phyloP scores from a whole-genome alignment of 2,797 vertebrate species.

The Enteromius afrohamiltoni region DNA sequence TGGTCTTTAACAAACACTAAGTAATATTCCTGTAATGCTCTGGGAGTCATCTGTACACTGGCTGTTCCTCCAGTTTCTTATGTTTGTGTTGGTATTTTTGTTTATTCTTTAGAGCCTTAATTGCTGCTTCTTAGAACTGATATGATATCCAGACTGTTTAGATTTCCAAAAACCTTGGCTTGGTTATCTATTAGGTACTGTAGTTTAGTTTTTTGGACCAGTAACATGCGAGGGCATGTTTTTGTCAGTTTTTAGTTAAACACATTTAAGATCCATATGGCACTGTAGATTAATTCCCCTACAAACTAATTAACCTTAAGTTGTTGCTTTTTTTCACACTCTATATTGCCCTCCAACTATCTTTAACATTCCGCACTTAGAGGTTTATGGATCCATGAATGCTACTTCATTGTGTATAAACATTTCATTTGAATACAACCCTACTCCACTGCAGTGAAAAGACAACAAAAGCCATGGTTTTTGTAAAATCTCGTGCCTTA shows the following conservation, averaged over 20 bases:
- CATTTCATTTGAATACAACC: conserved; percentile 11
- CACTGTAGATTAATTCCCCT: neutral
- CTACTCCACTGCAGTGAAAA: conserved; percentile 4
- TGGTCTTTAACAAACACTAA: conserved; percentile 70
- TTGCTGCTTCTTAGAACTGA: conserved; percentile 52
- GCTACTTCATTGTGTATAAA: conserved; percentile 9
- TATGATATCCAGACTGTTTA: conserved; percentile 2
- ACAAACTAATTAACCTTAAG: conserved; percentile 3
- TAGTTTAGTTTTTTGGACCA: conserved; percentile 59
- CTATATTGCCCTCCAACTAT: neutral
- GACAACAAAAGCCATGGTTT: conserved; percentile 38
- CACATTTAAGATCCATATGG: neutral
- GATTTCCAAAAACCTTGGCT: conserved; percentile 58
- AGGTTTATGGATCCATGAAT: conserved; percentile 2
- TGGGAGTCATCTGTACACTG: conserved; percentile 75
- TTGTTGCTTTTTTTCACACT: neutral
- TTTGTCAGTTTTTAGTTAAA: conserved; percentile 3
- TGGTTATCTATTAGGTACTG: conserved; percentile 72
- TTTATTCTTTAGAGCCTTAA: conserved; percentile 50
- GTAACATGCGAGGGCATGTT: neutral
- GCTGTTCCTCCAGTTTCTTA: conserved; percentile 64
- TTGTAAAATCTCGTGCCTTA: conserved; percentile 43
- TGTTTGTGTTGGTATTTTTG: conserved; percentile 67
- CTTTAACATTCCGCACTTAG: conserved; percentile 37
- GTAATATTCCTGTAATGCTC: conserved; percentile 67